These are phyloP conservation scores for Rhagoletis pomonella DNA, from an alignment of 1,140 invertebrate species.

Conservation along the genomic window DNA sequence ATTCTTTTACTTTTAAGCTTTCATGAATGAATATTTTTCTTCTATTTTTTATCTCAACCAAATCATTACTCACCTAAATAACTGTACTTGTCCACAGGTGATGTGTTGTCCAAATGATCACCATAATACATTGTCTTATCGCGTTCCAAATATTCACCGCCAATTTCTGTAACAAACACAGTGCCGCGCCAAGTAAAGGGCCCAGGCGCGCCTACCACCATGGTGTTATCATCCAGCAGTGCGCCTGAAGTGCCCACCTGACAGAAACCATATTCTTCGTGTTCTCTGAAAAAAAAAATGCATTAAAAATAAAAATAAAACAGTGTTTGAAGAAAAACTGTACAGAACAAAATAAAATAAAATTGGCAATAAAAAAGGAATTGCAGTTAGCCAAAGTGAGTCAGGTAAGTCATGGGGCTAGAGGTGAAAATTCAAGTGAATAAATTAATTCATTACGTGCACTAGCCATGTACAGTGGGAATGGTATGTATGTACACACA, in stretches of 20 bases:
- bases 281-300: conserved; percentile 68
- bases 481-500: no score
- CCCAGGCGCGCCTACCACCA: conserved; percentile 90
- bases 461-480: background rate
- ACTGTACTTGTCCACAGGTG: conserved; percentile 91
- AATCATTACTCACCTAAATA: conserved; percentile 81
- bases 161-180: conserved; percentile 85
- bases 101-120: conserved; percentile 79
- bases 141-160: conserved; percentile 82
- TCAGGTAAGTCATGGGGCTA: conserved; percentile 15
- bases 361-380: background rate
- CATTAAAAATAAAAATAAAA: conserved; percentile 1
- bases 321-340: no score
- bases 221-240: conserved; percentile 85
- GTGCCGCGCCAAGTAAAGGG: conserved; percentile 92
- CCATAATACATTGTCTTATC: conserved; percentile 88
- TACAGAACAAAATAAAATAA: conserved; percentile 8
- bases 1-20: no score
- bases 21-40: no score
- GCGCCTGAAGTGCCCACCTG: conserved; percentile 93
- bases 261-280: conserved; percentile 93
- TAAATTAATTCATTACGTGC: conserved; percentile 50
- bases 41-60: background rate
- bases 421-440: conserved; percentile 16
- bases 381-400: conserved; percentile 3